phyloP scores from a whole-genome alignment of 2,888 invertebrate genomes.

The Azorinus chamasolen region DNA sequence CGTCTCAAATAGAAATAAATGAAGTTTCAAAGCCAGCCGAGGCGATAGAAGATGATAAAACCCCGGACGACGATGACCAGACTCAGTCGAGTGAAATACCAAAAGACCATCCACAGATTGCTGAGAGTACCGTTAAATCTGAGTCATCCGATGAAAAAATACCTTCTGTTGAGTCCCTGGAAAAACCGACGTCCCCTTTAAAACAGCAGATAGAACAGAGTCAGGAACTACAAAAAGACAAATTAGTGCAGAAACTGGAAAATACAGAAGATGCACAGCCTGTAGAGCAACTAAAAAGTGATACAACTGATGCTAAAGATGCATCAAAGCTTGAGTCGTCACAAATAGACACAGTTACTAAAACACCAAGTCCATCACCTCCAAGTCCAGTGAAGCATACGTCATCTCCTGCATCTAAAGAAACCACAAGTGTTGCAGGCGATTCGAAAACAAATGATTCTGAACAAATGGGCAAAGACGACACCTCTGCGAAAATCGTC shows the following conservation, averaged over 20 bases:
- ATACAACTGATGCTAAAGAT: background rate
- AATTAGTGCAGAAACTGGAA: constrained; percentile 13
- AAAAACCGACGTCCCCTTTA: constrained; percentile 11
- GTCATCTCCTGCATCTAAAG: background rate
- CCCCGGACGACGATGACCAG: constrained; percentile 15
- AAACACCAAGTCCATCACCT: too few species aligned
- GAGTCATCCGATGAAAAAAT: too few species aligned
- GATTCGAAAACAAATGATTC: background rate
- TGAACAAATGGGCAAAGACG: background rate
- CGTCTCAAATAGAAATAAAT: background rate
- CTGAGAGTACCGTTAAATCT: too few species aligned
- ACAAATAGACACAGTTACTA: background rate
- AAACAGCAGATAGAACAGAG: constrained; percentile 1
- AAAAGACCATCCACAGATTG: too few species aligned
- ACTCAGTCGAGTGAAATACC: background rate
- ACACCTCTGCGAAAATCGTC: background rate
- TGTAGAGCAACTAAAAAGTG: constrained; percentile 40
- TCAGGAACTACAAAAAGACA: constrained; percentile 15
- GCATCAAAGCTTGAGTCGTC: too few species aligned
- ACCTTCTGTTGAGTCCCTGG: background rate
- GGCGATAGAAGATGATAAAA: constrained; percentile 25
- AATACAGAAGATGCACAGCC: constrained; percentile 46
- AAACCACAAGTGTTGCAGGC: background rate
- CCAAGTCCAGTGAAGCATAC: too few species aligned
- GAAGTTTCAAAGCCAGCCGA: background rate